Evolutionary conservation across 2,888 invertebrate species (phyloP), one percentile per base, ranked within the genome.

Genomic region (Tetragnatha montana): DNA sequence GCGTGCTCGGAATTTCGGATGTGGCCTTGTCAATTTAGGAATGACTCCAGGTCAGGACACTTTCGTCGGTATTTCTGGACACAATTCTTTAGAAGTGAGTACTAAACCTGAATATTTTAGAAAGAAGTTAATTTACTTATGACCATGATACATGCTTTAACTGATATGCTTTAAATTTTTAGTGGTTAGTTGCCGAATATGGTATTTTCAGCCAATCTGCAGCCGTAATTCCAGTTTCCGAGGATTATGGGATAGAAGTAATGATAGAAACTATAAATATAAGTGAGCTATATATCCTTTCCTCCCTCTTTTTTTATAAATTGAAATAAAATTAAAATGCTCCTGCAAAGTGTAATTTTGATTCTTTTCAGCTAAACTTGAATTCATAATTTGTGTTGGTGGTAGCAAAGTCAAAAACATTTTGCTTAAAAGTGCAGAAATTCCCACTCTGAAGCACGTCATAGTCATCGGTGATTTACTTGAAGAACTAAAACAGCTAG

Each of bases 251-350:
- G 93, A 97, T 97, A 92, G 98, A 99, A 94, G 98, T 98, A 92
- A 98, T 98, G 95, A 97, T 97, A 94, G 98, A 97, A 94, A 98
- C 98, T 94, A 97, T 98, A 93, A 97, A 97, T 94, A 98, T 98
- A 95, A 96, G 96, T 96, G 94, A 93, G 35, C 4, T 1, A 2
- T 35, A 35, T 35, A 35, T 35, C 4, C 1, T 35, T n/a, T n/a
- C n/a, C n/a, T n/a, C n/a, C n/a, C n/a, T n/a, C n/a, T n/a, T n/a
- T n/a, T n/a, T n/a, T n/a, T n/a, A n/a, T n/a, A n/a, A n/a, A n/a
- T n/a, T n/a, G n/a, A n/a, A n/a, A n/a, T n/a, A n/a, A n/a, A n/a
- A n/a, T n/a, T n/a, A n/a, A n/a, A n/a, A n/a, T n/a, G 10, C 6
- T 78, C 51, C 14, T 19, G 12, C 35, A n/a, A n/a, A n/a, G n/a